Evolutionary conservation across 2,797 vertebrate species (phyloP).

Genomic region (Melanotaenia nigrans): DNA sequence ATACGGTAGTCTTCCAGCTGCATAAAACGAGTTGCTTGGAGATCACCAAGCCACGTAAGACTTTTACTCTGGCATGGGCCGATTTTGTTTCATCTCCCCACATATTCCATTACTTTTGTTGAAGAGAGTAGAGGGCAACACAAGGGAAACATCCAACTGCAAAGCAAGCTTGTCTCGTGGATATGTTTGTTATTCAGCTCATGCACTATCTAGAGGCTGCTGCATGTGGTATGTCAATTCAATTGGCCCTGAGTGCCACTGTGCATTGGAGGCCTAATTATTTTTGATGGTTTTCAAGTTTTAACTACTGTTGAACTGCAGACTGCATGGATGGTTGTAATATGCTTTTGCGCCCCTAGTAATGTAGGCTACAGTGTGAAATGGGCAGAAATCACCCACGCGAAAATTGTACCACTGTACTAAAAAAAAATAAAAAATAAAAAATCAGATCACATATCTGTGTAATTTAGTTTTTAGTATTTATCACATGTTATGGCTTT

Average conservation of each 20-base stretch:
- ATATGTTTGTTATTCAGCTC: constrained; percentile 83
- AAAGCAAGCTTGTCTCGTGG: constrained; percentile 76
- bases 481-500: constrained; percentile 12
- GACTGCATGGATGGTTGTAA: constrained; percentile 42
- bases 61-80: constrained; percentile 39
- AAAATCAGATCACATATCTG: neutral
- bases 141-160: constrained; percentile 73
- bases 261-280: constrained; percentile 76
- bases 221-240: constrained; percentile 81
- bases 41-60: constrained; percentile 47
- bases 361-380: constrained; percentile 26
- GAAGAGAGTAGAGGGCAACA: constrained; percentile 60
- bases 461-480: constrained; percentile 7
- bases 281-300: constrained; percentile 75
- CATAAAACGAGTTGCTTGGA: constrained; percentile 47
- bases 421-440: constrained; percentile 1
- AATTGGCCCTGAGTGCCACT: constrained; percentile 79
- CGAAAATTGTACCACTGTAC: constrained; percentile 16
- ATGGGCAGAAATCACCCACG: constrained; percentile 37
- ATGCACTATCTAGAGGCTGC: constrained; percentile 79
- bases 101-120: constrained; percentile 60
- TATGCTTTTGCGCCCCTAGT: constrained; percentile 30
- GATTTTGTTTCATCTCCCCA: constrained; percentile 28
- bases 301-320: constrained; percentile 70
- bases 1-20: constrained; percentile 18